Evolutionary conservation across 2,888 invertebrate species (phyloP).

Genomic region (Melanophora roralis): DNA sequence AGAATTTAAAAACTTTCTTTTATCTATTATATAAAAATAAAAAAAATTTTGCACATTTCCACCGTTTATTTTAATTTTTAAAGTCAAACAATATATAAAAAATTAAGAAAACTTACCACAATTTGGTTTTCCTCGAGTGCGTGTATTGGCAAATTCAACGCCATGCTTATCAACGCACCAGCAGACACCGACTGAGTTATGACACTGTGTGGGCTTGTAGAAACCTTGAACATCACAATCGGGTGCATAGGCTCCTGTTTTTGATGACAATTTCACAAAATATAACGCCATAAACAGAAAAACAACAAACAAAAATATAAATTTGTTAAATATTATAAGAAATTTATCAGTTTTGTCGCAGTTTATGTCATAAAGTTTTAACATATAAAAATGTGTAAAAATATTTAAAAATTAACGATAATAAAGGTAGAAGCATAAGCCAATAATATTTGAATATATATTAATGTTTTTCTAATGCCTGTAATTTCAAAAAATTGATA

Average conservation of each 20-base stretch:
- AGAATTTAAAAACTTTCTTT: too few relatives aligned
- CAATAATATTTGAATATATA: too few relatives aligned
- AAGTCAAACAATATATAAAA: too few relatives aligned
- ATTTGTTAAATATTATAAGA: conserved; percentile 12
- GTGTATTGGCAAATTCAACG: conserved; percentile 90
- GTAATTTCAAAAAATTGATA: too few relatives aligned
- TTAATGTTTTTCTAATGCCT: too few relatives aligned
- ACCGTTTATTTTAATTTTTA: too few relatives aligned
- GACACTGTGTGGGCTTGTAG: conserved; percentile 91
- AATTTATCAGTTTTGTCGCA: neutral
- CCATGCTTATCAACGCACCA: conserved; percentile 97
- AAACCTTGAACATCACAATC: conserved; percentile 92
- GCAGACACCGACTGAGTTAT: conserved; percentile 90
- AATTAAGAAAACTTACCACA: conserved; percentile 81
- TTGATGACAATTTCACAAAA: conserved; percentile 49
- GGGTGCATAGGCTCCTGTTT: conserved; percentile 85
- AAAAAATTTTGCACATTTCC: too few relatives aligned
- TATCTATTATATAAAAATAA: too few relatives aligned
- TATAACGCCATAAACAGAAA: conserved; percentile 44
- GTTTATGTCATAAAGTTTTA: neutral
- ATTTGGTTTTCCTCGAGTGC: conserved; percentile 87
- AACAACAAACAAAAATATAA: conserved; percentile 2
- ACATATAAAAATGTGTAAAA: neutral
- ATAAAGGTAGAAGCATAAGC: conserved; percentile 45
- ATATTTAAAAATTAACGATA: conserved; percentile 20